Evolutionary conservation across 2,888 invertebrate species (phyloP), one percentile per base, ranked within the genome.

Genomic region (Drosophila fulvimacula): DNA sequence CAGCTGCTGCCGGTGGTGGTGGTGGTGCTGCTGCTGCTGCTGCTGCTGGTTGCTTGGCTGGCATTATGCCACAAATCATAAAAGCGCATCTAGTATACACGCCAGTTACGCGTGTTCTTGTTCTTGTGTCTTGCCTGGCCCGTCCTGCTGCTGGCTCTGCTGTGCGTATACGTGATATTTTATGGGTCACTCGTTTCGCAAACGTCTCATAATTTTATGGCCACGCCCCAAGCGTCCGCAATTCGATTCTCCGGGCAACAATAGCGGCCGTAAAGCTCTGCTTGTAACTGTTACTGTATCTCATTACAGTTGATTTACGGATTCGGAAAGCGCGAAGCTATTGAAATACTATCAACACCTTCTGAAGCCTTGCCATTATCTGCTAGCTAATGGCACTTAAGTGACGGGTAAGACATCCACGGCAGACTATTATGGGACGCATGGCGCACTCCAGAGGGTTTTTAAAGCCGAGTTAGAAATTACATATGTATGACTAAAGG

Each of bases 121-220:
- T 36, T n/a, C 49, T 51, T 51, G 49, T 51, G 49, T 34, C 19
- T 66, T 27, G 13, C 11, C 21, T 66, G 36, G 10, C n/a, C 17
- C n/a, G 36, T 17, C n/a, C 57, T 30, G 10, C 46, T 60, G 61
- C n/a, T 34, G 49, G 41, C 62, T 67, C 42, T 55, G 74, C 46
- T 75, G 67, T 77, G 69, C 82, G 75, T 82, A 77, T 77, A 88
- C 89, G 87, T 89, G 76, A 81, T 86, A 81, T 88, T 81, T 88
- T 81, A 83, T 88, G 87, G 85, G 81, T 88, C 84, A 86, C 79
- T 86, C 69, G 79, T 52, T 80, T 66, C 57, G 62, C 70, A 70
- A 58, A 62, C 70, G 66, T 62, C 74, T 76, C 73, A 65, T 69
- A 67, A 73, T 67, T 69, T 71, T 66, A 30, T 42, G 69, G 41